Evolutionary conservation across 2,888 invertebrate species (phyloP), one percentile per base, ranked within the genome.

Genomic region (Holacanthella duospinosa): DNA sequence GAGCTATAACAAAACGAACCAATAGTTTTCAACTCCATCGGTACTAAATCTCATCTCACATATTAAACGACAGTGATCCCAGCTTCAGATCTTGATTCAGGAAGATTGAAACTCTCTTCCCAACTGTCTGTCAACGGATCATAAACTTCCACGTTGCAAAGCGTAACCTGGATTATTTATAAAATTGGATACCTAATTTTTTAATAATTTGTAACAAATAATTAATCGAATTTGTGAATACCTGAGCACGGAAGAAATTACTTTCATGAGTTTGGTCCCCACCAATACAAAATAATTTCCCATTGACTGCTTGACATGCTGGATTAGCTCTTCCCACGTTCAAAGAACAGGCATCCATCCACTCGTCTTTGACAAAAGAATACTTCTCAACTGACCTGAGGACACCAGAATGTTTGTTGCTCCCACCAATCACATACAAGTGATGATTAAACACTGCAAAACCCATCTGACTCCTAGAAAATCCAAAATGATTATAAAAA

Each of bases 391-490:
- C 93, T 2, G 88, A 87, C 70, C 84, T 83, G 53, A 93, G 82
- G 61, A 90, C 88, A 74, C 86, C 86, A 68, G 86, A 84, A 65
- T 86, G 82, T 71, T 87, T 87, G 75, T 88, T 89, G 76, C 88
- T 91, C 2, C 93, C 93, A 24, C 93, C 93, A 56, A 93, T 87
- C 21, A 88, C 90, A 77, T 93, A 94, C 59, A 94, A 82, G 75
- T 84, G 84, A 55, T 75, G 74, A 77, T 88, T 87, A 43, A 93
- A 80, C 61, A 90, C 86, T n/a, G 89, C 87, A 59, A 91, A 87
- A 43, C 92, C 93, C 82, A 93, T 88, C 80, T 93, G 92, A 66
- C 88, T 88, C 66, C 93, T 84, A 29, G 87, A 86, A 59, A 85
- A n/a, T n/a, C n/a, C n/a, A n/a, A n/a, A n/a, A n/a, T n/a, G n/a